phyloP scores from a whole-genome alignment of 2,888 invertebrate species.

The Sisyra terminalis region DNA sequence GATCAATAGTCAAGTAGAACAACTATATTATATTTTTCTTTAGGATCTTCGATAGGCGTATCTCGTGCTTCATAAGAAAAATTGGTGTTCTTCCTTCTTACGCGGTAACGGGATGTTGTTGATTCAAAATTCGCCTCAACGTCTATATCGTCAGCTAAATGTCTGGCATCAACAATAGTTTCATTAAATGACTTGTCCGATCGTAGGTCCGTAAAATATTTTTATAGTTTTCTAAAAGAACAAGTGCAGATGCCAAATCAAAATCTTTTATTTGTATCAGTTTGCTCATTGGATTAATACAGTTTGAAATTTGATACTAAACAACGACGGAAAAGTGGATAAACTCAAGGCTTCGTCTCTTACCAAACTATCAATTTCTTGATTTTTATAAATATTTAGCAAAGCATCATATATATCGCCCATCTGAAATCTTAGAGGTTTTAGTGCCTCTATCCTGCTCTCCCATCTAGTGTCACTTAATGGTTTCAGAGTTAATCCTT shows the following conservation, averaged over 20 bases:
- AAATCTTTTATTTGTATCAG: constrained; percentile 14
- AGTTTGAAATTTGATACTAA: constrained; percentile 12
- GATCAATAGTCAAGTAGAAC: constrained; percentile 7
- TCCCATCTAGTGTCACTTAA: constrained; percentile 13
- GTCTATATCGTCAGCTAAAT: constrained; percentile 14
- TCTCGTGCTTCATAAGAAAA: constrained; percentile 12
- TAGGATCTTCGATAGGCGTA: constrained; percentile 13
- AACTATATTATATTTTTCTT: constrained; percentile 13
- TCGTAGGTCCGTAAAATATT: constrained; percentile 14
- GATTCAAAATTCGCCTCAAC: constrained; percentile 12
- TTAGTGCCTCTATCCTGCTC: constrained; percentile 13
- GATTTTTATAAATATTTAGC: constrained; percentile 3
- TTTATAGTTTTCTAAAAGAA: constrained; percentile 14
- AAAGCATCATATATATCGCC: constrained; percentile 12
- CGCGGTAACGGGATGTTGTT: constrained; percentile 11
- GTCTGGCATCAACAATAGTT: constrained; percentile 14
- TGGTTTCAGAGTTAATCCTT: constrained; percentile 13
- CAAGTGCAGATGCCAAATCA: constrained; percentile 13
- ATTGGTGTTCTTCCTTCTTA: constrained; percentile 12
- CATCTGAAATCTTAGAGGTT: constrained; percentile 12
- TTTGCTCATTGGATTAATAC: constrained; percentile 14
- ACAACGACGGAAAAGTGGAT: constrained; percentile 11
- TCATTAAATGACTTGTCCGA: constrained; percentile 14
- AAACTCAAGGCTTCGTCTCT: constrained; percentile 11
- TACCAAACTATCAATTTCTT: constrained; percentile 10